phyloP scores from a whole-genome alignment of 2,888 invertebrate species.

The Allacma fusca region DNA sequence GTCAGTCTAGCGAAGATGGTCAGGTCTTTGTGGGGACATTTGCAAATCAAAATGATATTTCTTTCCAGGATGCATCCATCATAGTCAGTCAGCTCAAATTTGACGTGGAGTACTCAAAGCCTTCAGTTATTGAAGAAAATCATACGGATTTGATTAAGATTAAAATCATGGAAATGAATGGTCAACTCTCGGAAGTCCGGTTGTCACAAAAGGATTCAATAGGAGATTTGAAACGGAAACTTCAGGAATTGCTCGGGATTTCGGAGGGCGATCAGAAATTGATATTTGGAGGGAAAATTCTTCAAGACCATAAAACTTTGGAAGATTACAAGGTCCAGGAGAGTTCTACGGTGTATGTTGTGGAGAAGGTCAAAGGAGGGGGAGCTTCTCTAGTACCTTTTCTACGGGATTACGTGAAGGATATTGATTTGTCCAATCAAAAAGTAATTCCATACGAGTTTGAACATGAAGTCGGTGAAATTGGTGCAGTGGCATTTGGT shows the following conservation, averaged over 20 bases:
- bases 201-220: background rate
- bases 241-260: background rate
- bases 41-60: background rate
- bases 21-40: background rate
- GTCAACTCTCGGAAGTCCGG: background rate
- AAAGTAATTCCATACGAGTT: too few relatives aligned
- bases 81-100: conserved; percentile 27
- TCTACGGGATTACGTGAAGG: too few relatives aligned
- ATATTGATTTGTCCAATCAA: too few relatives aligned
- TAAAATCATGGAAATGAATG: background rate
- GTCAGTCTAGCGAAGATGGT: conserved; percentile 27
- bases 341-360: background rate
- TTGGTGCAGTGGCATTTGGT: background rate
- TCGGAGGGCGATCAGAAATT: background rate
- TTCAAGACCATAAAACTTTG: conserved; percentile 3
- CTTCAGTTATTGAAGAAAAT: background rate
- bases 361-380: background rate
- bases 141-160: background rate
- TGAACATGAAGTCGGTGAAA: background rate
- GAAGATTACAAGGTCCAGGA: background rate
- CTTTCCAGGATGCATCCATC: background rate
- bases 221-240: background rate
- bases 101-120: background rate
- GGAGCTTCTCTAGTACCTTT: background rate
- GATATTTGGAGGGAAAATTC: background rate